Evolutionary conservation across 2,888 invertebrate genomes (phyloP), one percentile per base, ranked within the genome.

Genomic region (Plebejus argus): DNA sequence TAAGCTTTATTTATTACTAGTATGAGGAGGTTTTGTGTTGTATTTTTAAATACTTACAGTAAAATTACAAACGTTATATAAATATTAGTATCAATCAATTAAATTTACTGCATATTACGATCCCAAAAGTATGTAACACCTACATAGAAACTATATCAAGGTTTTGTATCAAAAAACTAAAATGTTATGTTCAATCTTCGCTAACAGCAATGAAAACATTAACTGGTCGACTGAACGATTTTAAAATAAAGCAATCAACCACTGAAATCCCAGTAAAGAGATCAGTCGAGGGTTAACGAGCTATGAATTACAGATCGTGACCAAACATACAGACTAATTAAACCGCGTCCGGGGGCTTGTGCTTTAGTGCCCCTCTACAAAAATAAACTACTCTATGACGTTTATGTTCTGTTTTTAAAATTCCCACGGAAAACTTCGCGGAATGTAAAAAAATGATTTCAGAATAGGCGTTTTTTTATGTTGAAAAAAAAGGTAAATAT

Each of bases 271-370:
- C 76, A 70, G 70, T 78, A 79, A 78, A 80, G 76, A 78, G 75
- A 79, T 79, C 78, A 78, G 66, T 80, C 76, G 76, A 53, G 78
- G 78, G 80, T 77, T 80, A 78, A 78, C 78, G 80, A 80, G 79
- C 80, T 78, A 79, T 76, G 75, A 78, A 79, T 78, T 77, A 75
- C 78, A 79, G 77, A 78, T 81, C 80, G 81, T 80, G 80, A 80
- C 80, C 79, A 78, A 79, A 80, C 80, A 80, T 76, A 77, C 79
- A 79, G 58, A 72, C 72, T 81, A 79, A 81, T 80, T 81, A 81
- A 81, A 81, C 75, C 77, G 66, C 77, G 77, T 78, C 81, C 80
- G 76, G 45, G 79, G 79, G 79, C 79, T 79, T 76, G 70, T 79
- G 79, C 78, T 79, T 80, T 77, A 70, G 77, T 79, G 78, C 66